Percentiles rank a stretch among this genome's conserved stretches.
phyloP scores from a whole-genome alignment of 1,140 invertebrate species.

The Drosophila mayri region DNA sequence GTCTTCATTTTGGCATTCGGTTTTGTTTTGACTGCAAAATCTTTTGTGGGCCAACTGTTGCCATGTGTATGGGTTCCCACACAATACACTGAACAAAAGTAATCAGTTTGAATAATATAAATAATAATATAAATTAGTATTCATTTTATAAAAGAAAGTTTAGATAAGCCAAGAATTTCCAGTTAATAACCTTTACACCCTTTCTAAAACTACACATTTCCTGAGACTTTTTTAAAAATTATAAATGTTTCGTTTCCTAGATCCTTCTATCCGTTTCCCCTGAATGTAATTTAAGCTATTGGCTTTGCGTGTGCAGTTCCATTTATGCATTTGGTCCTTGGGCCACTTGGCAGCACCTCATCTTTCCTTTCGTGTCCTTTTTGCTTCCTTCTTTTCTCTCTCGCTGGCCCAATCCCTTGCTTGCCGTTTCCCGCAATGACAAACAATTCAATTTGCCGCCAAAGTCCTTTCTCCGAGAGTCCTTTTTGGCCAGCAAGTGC shows the following conservation, averaged over 20 bases:
- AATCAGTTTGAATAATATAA: accelerated
- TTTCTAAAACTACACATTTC: neutral
- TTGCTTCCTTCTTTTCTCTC: neutral
- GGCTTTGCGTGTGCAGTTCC: constrained; percentile 12
- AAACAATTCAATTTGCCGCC: constrained; percentile 77
- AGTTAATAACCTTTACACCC: too few relatives aligned
- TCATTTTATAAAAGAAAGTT: neutral
- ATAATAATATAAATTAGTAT: neutral
- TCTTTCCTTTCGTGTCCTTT: constrained; percentile 2
- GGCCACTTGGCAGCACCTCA: constrained; percentile 28
- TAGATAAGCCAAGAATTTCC: too few relatives aligned
- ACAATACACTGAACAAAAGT: constrained; percentile 7
- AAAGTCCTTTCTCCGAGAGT: constrained; percentile 33
- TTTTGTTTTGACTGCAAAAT: constrained; percentile 39
- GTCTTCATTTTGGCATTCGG: constrained; percentile 54
- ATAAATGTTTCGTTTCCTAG: too few relatives aligned
- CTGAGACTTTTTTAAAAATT: too few relatives aligned
- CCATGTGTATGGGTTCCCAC: constrained; percentile 45
- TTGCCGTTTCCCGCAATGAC: constrained; percentile 27
- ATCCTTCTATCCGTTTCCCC: neutral
- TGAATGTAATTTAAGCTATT: neutral
- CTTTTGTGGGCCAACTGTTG: constrained; percentile 61
- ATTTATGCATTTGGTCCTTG: constrained; percentile 37
- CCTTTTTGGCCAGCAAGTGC: constrained; percentile 29
- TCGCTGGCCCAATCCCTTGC: constrained; percentile 1